These are phyloP conservation scores for Xestia rhomboidea DNA, from an alignment of 2,888 invertebrate species.

Conservation along the genomic window DNA sequence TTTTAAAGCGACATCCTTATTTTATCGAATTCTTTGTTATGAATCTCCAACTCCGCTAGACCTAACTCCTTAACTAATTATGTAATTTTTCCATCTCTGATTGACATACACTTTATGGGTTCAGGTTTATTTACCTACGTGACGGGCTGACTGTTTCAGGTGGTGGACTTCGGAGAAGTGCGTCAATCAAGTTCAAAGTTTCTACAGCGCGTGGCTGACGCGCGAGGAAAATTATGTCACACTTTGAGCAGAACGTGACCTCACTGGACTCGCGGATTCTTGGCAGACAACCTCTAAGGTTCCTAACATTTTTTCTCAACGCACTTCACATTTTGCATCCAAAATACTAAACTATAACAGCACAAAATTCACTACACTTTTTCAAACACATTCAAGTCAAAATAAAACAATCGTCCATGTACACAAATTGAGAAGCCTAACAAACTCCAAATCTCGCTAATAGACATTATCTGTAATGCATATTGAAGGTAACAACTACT, in stretches of 20 bases:
- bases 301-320: background rate
- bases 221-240: slow-evolving; percentile 8
- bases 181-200: slow-evolving; percentile 44
- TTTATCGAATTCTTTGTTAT: background rate
- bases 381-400: background rate
- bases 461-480: slow-evolving; percentile 28
- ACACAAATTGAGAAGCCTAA: slow-evolving; percentile 37
- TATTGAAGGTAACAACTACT: slow-evolving; percentile 38
- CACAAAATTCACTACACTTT: background rate
- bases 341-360: background rate
- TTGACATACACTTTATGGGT: background rate
- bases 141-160: slow-evolving; percentile 45
- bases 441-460: slow-evolving; percentile 36
- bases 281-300: background rate
- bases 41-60: background rate
- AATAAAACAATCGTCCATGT: slow-evolving; percentile 26
- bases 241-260: slow-evolving; percentile 17
- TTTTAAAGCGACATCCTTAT: background rate
- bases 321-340: background rate
- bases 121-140: slow-evolving; percentile 26
- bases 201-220: slow-evolving; percentile 22
- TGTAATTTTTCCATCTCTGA: background rate
- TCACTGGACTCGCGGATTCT: slow-evolving; percentile 10
- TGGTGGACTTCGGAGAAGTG: slow-evolving; percentile 37
- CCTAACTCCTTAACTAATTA: background rate